Evolutionary conservation across 1,140 invertebrate genomes (phyloP), one percentile per base, ranked within the genome.

Genomic region (Bombus consobrinus): DNA sequence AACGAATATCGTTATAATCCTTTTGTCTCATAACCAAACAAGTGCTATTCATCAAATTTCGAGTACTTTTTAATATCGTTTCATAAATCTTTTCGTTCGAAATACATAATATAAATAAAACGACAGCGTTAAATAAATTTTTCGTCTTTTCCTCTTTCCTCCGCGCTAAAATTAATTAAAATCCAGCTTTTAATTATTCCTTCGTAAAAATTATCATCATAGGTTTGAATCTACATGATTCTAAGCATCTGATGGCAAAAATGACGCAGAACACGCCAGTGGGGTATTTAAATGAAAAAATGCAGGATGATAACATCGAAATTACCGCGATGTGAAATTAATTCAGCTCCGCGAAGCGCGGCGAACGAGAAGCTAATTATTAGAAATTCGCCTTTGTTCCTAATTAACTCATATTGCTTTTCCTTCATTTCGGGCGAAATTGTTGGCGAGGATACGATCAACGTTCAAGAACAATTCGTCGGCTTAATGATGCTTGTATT

Each of bases 371-470:
- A 81, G 34, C 39, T 57, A 81, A 72, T 81, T 81, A 73, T 73
- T 66, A 53, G 47, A 72, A 81, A 57, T 81, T 81, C 18, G 18
- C 47, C 47, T 81, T 41, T 59, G 68, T 72, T 41, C 28, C 28
- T 41, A 73, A 81, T 81, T 73, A 72, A 39, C 47, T 73, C 15
- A 25, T 59, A 59, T 59, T 73, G 34, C 57, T 74, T 82, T 62
- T n/a, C 25, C 41, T 82, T 75, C 43, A 41, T 62, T 73, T 75
- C 73, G n/a, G 39, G 69, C 62, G 57, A 64, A 82, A 82, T 64
- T 73, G 57, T 75, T 34, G 41, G 32, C 8, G 12, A 53, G 43
- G 34, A 81, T 81, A 43, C 28, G 66, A 81, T 81, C 39, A 71
- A 15, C 41, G 53, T 25, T 62, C 47, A 59, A 32, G 73, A 62